A percentile compares a stretch with the other conserved stretches of the same genome.
These are phyloP conservation scores for Cyanoliseus patagonus DNA, from an alignment of 2,113 vertebrate genomes.

Conservation along the genomic window DNA sequence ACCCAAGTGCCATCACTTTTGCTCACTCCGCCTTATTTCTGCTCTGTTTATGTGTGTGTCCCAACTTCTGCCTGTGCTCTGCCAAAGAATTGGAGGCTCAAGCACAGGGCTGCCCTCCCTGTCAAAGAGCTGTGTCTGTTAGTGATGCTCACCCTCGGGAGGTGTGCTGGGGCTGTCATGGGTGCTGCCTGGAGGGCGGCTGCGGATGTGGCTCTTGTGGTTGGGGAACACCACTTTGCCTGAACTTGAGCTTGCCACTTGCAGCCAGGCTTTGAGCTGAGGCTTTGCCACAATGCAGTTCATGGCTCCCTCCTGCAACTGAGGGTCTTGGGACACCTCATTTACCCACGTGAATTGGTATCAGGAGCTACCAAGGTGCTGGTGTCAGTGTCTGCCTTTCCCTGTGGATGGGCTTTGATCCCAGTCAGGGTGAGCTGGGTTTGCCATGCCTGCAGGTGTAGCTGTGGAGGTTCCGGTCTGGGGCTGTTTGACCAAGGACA, in stretches of 20 bases:
- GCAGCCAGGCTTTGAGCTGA: background rate
- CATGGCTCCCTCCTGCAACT: background rate
- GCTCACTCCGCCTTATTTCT: background rate
- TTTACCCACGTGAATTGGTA: background rate
- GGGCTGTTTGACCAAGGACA: background rate
- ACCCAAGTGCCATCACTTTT: background rate
- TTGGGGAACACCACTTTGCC: background rate
- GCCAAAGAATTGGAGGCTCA: background rate
- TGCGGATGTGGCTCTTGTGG: rapidly evolving
- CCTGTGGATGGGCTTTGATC: background rate
- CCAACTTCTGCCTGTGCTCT: background rate
- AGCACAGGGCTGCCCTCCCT: background rate
- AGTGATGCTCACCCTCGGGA: background rate
- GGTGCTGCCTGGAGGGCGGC: background rate
- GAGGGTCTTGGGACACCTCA: background rate
- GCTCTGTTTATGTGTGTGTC: background rate
- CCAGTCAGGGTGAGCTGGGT: rapidly evolving
- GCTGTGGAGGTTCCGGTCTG: rapidly evolving
- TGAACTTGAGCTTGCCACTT: background rate
- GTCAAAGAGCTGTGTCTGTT: rapidly evolving
- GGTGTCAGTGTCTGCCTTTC: background rate
- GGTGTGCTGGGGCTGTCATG: rapidly evolving
- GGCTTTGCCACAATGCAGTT: background rate
- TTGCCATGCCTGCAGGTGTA: rapidly evolving
- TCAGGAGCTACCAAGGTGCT: background rate